Percentiles rank a stretch among this genome's conserved stretches.
phyloP scores from a whole-genome alignment of 2,888 invertebrate species.

The Byasa hedistus region DNA sequence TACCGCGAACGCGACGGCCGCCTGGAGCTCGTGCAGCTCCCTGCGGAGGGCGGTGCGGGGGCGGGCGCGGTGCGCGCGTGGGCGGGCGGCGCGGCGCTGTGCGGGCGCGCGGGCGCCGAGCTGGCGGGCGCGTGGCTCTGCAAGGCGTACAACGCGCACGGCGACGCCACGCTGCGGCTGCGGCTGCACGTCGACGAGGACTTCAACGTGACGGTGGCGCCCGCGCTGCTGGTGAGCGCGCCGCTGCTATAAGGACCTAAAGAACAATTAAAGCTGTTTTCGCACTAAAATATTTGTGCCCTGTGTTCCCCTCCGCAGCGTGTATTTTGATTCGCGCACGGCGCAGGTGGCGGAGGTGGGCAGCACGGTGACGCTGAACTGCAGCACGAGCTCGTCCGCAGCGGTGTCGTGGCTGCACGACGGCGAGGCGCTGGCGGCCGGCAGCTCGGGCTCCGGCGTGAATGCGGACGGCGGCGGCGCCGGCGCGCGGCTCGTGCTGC shows the following conservation, averaged over 20 bases:
- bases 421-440: conserved; percentile 68
- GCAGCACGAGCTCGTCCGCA: conserved; percentile 75
- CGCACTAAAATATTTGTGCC: no score
- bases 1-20: conserved; percentile 78
- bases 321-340: background rate
- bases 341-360: conserved; percentile 83
- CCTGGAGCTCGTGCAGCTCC: conserved; percentile 53
- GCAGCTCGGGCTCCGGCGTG: no score
- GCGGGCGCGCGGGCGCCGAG: conserved; percentile 81
- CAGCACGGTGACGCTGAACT: conserved; percentile 83
- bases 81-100: conserved; percentile 85
- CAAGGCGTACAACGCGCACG: conserved; percentile 83
- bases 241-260: background rate
- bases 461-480: conserved; percentile 42
- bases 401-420: conserved; percentile 85
- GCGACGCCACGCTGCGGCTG: conserved; percentile 83
- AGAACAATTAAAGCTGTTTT: no score
- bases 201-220: conserved; percentile 80
- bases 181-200: conserved; percentile 81
- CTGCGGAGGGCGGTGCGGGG: conserved; percentile 53
- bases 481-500: conserved; percentile 48
- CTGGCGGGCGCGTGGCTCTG: conserved; percentile 85
- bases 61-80: conserved; percentile 79
- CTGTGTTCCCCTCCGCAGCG: no score
- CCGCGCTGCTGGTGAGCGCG: conserved; percentile 74